phyloP scores from a whole-genome alignment of 2,888 invertebrate species.

The Pachliopta kotzebuea region DNA sequence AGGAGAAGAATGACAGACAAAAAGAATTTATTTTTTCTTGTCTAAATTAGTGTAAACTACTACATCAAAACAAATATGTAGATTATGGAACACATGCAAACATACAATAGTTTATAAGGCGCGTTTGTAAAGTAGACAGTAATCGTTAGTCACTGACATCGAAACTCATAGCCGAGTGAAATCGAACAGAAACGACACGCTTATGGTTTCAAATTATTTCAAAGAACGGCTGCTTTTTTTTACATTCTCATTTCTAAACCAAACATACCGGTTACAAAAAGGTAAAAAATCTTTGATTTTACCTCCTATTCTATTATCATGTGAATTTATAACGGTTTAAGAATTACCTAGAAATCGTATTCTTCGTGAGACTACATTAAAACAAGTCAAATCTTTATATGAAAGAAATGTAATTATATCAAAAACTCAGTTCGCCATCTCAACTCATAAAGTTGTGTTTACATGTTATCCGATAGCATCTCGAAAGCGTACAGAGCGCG shows the following conservation, averaged over 20 bases:
- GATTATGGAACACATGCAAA: slow-evolving; percentile 32
- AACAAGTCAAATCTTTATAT: slow-evolving; percentile 13
- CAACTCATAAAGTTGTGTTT: slow-evolving; percentile 42
- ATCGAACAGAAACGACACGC: slow-evolving; percentile 50
- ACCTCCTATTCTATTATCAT: neutral
- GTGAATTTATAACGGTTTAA: neutral
- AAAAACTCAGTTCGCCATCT: slow-evolving; percentile 51
- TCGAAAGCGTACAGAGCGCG: slow-evolving; percentile 68
- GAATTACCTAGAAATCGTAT: neutral
- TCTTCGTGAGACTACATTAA: neutral
- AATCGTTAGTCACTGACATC: slow-evolving; percentile 63
- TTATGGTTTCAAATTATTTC: slow-evolving; percentile 37
- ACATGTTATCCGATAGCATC: slow-evolving; percentile 61
- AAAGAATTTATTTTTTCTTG: neutral
- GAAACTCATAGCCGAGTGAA: slow-evolving; percentile 51
- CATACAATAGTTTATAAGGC: slow-evolving; percentile 38
- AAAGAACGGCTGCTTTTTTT: slow-evolving; percentile 15
- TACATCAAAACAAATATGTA: slow-evolving; percentile 31
- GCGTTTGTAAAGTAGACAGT: slow-evolving; percentile 52
- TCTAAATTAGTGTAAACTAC: neutral
- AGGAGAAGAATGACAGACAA: no score
- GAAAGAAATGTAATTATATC: slow-evolving; percentile 39
- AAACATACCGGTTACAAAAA: neutral
- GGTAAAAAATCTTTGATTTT: neutral
- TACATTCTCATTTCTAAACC: slow-evolving; percentile 4